Evolutionary conservation across 2,113 vertebrate genomes (phyloP), one percentile per base, ranked within the genome.

Genomic region (Corythaeola cristata): DNA sequence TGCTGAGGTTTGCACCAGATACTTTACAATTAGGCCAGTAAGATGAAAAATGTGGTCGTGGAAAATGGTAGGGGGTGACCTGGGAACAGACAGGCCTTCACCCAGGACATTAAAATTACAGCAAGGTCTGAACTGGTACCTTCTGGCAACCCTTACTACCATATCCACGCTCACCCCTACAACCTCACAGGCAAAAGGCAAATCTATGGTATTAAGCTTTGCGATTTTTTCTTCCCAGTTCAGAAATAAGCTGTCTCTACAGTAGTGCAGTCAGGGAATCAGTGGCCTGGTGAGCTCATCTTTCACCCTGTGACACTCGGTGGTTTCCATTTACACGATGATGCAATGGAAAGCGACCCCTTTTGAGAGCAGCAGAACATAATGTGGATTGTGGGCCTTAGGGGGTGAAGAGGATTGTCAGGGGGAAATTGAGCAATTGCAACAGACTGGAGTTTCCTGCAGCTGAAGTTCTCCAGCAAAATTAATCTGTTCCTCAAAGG

Each of bases 91-190:
- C 30, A 62, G 49, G n/a, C 63, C 39, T 45, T 63, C 67, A 37
- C n/a, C 39, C 47, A n/a, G 63, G 30, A 30, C 17, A 0, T 20
- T 5, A 27, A 30, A 49, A 62, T 27, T 21, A 8, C 44, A 30
- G 49, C 2, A 33, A 69, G 39, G 9, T 53, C 73, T 58, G 53
- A 12, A 1, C 49, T 19, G 62, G 47, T 49, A n/a, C 58, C 47
- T 82, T 9, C 8, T 28, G 86, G n/a, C 2, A 33, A 1, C 28
- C 30, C 17, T 72, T 52, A 0, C 39, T 11, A 15, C 33, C 8
- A 1, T 9, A 45, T 24, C 26, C 55, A 12, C 8, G 1, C 45
- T 44, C 53, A 2, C 3, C 55, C n/a, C 66, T 66, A 8, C 3
- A 18, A 2, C 24, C 32, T 12, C 12, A 4, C 0, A 5, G 22